Evolutionary conservation across 1,140 invertebrate genomes (phyloP).

Genomic region (Cherax quadricarinatus): DNA sequence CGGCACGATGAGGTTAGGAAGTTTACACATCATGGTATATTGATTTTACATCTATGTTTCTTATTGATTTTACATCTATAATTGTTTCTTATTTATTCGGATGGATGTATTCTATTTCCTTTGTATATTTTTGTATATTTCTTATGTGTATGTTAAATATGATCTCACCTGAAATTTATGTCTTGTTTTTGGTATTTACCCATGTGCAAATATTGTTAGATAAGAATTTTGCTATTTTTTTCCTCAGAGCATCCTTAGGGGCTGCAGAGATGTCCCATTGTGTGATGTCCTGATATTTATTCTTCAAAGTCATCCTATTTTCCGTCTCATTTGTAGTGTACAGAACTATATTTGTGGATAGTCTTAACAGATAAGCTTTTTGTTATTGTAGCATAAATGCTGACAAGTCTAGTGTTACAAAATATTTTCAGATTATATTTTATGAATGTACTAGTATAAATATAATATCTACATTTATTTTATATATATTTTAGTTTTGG

Average conservation of each 20-base stretch:
- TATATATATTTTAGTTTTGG: constrained; percentile 6
- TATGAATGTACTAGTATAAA: not conserved
- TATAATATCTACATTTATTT: not conserved
- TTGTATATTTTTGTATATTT: constrained; percentile 32
- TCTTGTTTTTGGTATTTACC: constrained; percentile 28
- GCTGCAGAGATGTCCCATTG: constrained; percentile 3
- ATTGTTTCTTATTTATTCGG: constrained; percentile 26
- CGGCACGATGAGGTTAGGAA: constrained; percentile 23
- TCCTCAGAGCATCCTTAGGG: constrained; percentile 16
- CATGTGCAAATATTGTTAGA: constrained; percentile 21
- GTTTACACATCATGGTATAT: constrained; percentile 26
- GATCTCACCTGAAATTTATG: constrained; percentile 25
- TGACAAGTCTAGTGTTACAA: not conserved
- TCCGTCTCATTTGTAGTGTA: not conserved
- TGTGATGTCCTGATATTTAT: not conserved
- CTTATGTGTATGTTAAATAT: constrained; percentile 22
- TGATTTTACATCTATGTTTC: constrained; percentile 11
- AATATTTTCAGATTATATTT: not conserved
- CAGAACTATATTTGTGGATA: not conserved
- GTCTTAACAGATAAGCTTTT: not conserved
- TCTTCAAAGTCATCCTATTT: not conserved
- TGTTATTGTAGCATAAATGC: not conserved
- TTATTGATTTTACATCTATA: constrained; percentile 20
- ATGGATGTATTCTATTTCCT: constrained; percentile 25
- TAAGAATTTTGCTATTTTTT: not conserved